These are phyloP conservation scores for Alfaro cultratus DNA, from an alignment of 2,797 vertebrate species.

Conservation along the genomic window DNA sequence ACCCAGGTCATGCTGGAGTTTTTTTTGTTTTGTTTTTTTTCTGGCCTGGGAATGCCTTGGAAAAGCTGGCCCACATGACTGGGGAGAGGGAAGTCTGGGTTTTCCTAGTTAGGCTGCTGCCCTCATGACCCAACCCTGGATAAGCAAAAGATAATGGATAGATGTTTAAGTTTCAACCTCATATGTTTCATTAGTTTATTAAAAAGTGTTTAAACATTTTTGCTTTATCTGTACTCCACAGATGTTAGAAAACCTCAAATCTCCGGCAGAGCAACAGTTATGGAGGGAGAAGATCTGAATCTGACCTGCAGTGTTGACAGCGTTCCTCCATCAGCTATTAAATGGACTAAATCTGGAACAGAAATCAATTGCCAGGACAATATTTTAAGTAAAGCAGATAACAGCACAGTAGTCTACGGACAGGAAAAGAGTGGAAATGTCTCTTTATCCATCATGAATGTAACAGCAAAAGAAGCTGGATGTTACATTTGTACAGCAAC, in stretches of 20 bases:
- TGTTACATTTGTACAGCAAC: neutral
- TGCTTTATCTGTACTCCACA: neutral
- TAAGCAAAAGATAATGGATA: too few species aligned
- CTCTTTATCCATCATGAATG: neutral
- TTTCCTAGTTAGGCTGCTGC: too few species aligned
- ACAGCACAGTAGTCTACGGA: neutral
- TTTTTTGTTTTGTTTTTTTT: too few species aligned
- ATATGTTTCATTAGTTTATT: neutral
- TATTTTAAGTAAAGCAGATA: neutral
- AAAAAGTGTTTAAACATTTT: neutral
- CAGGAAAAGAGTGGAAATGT: neutral
- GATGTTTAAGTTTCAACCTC: neutral
- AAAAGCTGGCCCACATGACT: too few species aligned
- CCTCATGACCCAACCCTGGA: too few species aligned
- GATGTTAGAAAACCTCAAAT: slow-evolving; percentile 13
- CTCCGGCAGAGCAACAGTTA: slow-evolving; percentile 1
- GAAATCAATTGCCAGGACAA: neutral
- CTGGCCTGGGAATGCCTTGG: too few species aligned
- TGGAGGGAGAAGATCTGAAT: slow-evolving; percentile 42
- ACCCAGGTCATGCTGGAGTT: too few species aligned
- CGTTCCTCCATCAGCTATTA: slow-evolving; percentile 23
- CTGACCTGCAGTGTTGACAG: slow-evolving; percentile 61
- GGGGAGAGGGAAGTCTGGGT: too few species aligned
- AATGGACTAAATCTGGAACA: neutral
- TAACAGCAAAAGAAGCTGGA: neutral